Evolutionary conservation across 1,140 invertebrate genomes (phyloP), one percentile per base, ranked within the genome.

Genomic region (Pachyrhynchus sulphureomaculatus): DNA sequence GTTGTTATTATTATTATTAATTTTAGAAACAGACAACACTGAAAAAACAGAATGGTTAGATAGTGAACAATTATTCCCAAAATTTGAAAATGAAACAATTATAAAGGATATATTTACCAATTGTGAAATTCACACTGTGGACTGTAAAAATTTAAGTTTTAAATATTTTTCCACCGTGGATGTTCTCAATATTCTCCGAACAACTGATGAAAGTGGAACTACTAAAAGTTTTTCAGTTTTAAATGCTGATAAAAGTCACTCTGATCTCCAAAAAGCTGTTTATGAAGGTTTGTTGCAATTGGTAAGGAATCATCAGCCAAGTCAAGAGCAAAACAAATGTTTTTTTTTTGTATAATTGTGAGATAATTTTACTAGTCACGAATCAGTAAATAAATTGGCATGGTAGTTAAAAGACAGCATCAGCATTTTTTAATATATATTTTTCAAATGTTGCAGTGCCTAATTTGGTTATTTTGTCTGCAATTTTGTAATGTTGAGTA

Each of bases 231-330:
- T 74, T 62, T 75, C 76, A 41, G 77, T 88, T 29, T 68, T 82
- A 53, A 76, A 81, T 66, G 85, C 87, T 5, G 86, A 89, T 66
- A 76, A 82, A 51, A 78, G 80, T 63, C 84, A 89, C 66, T 89
- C 87, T n/a, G 88, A 91, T 77, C 75, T 90, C 18, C 71, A 89
- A 47, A 77, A 83, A 53, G 85, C 84, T 4, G 81, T 85, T 70
- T 91, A 91, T 78, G 88, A 91, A 84, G 88, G 87, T 86, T 58
- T 44, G 51, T 54, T 58, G 51, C 32, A 41, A 47, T 29, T 33
- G 62, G 59, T 33, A 66, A 58, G 37, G 62, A 59, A 15, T 62
- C 33, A 37, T 32, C 12, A n/a, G n/a, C n/a, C n/a, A n/a, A n/a
- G n/a, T n/a, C n/a, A n/a, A n/a, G n/a, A n/a, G n/a, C n/a, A n/a